Evolutionary conservation across 2,888 invertebrate species (phyloP).

Genomic region (Drosophila atripex): DNA sequence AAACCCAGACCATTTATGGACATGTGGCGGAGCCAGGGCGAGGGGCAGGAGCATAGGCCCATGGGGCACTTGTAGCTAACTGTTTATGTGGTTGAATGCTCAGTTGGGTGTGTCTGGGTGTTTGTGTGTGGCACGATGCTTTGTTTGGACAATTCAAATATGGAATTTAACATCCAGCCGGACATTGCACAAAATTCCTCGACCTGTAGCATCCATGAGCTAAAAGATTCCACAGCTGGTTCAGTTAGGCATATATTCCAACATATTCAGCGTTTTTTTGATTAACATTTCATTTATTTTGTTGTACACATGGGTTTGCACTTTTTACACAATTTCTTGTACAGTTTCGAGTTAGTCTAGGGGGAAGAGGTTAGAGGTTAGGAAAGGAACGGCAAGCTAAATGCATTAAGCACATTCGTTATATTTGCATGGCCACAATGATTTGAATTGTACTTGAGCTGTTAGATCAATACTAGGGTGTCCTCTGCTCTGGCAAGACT

Average conservation of each 20-base stretch:
- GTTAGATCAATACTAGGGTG: constrained; percentile 22
- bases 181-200: constrained; percentile 31
- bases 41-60: constrained; percentile 10
- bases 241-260: not conserved
- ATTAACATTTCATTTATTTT: constrained; percentile 31
- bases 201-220: constrained; percentile 9
- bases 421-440: constrained; percentile 63
- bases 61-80: constrained; percentile 64
- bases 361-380: constrained; percentile 29
- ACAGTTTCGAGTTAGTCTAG: constrained; percentile 14
- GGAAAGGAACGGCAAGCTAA: constrained; percentile 33
- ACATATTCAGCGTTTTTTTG: constrained; percentile 7
- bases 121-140: constrained; percentile 37
- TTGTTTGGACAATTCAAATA: constrained; percentile 41
- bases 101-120: constrained; percentile 32
- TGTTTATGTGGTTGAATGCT: constrained; percentile 58
- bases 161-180: constrained; percentile 41
- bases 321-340: constrained; percentile 20
- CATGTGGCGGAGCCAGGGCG: constrained; percentile 18
- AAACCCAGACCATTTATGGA: constrained; percentile 72
- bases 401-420: constrained; percentile 47
- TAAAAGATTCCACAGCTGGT: not conserved
- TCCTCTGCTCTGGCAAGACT: constrained; percentile 69
- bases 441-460: constrained; percentile 33
- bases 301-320: constrained; percentile 28